phyloP scores from a whole-genome alignment of 2,113 vertebrate species.

The Prunella himalayana region DNA sequence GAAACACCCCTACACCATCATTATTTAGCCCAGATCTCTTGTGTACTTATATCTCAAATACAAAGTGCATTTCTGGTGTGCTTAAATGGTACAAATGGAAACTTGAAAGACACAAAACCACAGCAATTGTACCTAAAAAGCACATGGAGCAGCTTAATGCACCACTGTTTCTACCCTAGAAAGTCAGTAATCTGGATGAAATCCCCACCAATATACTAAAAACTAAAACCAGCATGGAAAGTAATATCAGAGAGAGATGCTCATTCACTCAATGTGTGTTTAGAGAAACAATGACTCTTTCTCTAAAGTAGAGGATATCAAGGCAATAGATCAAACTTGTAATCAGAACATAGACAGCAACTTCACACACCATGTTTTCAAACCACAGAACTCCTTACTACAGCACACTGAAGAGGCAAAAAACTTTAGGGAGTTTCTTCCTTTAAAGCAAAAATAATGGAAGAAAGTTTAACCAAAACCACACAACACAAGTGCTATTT shows the following conservation, averaged over 20 bases:
- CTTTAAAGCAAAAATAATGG: background rate
- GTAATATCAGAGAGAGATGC: background rate
- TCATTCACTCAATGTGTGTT: background rate
- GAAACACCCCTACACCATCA: background rate
- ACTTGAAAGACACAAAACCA: background rate
- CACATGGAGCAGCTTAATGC: background rate
- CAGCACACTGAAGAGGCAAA: background rate
- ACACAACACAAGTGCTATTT: background rate
- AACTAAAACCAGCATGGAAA: background rate
- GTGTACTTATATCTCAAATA: background rate
- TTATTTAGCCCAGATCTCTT: background rate
- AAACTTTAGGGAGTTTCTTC: accelerated
- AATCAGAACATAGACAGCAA: background rate
- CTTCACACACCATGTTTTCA: accelerated
- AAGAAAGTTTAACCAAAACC: background rate
- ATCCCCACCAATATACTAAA: background rate
- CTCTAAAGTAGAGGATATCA: background rate
- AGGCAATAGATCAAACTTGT: background rate
- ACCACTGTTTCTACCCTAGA: background rate
- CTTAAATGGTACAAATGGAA: background rate
- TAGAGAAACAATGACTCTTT: background rate
- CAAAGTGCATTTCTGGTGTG: background rate
- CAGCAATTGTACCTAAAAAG: background rate
- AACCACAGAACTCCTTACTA: background rate
- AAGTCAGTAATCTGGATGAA: background rate